phyloP scores from a whole-genome alignment of 2,797 vertebrate genomes.

The Dermochelys coriacea region DNA sequence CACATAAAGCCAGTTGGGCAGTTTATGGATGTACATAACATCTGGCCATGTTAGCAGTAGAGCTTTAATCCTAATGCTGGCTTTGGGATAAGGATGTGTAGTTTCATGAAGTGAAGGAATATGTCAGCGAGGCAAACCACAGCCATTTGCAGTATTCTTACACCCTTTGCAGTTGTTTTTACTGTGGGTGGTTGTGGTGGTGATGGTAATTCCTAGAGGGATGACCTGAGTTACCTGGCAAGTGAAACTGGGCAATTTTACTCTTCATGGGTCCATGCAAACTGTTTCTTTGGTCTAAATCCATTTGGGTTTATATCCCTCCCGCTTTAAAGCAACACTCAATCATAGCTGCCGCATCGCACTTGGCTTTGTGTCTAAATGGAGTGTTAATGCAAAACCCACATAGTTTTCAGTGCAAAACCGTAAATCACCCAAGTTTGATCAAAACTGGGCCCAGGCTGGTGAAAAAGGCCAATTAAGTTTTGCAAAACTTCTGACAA shows the following conservation, averaged over 20 bases:
- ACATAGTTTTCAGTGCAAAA: accelerated
- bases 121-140: background rate
- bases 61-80: background rate
- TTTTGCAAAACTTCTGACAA: background rate
- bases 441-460: background rate
- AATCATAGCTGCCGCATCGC: accelerated
- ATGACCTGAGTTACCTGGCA: background rate
- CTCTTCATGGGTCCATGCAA: constrained; percentile 56
- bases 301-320: background rate
- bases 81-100: background rate
- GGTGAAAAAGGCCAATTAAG: background rate
- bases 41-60: background rate
- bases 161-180: background rate
- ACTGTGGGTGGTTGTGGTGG: background rate
- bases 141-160: background rate
- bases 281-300: background rate
- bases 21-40: background rate
- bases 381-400: background rate
- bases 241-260: constrained; percentile 20
- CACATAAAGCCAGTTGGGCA: background rate
- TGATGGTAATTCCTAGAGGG: background rate
- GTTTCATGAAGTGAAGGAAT: background rate
- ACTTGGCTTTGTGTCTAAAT: accelerated
- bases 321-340: background rate
- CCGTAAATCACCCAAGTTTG: accelerated